These are phyloP conservation scores for Luscinia megarhynchos DNA, from an alignment of 2,797 vertebrate genomes.

Conservation along the genomic window DNA sequence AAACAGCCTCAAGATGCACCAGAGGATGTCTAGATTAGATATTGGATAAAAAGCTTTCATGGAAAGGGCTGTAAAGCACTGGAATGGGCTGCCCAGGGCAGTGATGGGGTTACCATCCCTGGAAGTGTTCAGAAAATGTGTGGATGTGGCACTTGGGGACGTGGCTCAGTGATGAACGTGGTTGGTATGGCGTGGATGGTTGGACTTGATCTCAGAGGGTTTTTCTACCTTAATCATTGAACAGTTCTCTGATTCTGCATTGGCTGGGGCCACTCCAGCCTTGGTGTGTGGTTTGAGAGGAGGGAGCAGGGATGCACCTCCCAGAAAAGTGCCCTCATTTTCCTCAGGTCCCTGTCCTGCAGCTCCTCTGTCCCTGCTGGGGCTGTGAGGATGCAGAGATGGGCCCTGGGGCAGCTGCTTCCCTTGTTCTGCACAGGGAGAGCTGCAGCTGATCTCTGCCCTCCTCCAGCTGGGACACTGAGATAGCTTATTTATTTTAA, in stretches of 20 bases:
- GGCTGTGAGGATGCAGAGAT: not conserved
- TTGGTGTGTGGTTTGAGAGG: not conserved
- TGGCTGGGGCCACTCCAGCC: not conserved
- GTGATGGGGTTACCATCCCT: not conserved
- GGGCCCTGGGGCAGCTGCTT: slow-evolving; percentile 31
- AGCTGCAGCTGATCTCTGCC: slow-evolving; percentile 7
- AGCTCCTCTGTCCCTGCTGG: not conserved
- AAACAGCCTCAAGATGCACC: not conserved
- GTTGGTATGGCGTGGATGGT: not conserved
- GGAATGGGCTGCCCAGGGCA: not conserved
- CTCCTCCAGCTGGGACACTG: slow-evolving; percentile 4
- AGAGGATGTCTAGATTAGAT: not conserved
- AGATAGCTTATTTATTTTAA: slow-evolving; percentile 25
- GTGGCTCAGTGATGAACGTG: not conserved
- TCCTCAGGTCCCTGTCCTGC: not conserved
- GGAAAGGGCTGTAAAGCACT: not conserved
- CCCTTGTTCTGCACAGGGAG: not conserved
- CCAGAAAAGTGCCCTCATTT: not conserved
- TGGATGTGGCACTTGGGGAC: not conserved
- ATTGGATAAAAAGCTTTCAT: not conserved
- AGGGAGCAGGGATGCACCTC: accelerated
- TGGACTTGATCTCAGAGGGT: not conserved
- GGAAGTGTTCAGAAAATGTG: not conserved
- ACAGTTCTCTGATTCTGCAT: not conserved
- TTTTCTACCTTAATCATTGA: not conserved